These are phyloP conservation scores for Ichneumoninae sp. DNA, from an alignment of 2,888 invertebrate genomes.

Conservation along the genomic window DNA sequence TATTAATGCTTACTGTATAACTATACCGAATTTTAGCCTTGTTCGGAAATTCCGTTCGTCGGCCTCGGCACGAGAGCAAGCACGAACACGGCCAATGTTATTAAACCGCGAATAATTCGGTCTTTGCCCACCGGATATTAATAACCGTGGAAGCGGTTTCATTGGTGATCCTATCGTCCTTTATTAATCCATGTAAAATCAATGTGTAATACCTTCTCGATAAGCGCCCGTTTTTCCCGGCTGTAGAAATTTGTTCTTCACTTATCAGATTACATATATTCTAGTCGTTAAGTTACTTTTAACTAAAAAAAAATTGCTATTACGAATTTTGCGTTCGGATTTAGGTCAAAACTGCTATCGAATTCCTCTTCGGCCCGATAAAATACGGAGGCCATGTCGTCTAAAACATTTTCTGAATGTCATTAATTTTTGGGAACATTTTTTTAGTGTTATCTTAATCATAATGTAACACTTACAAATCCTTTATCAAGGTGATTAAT, in stretches of 20 bases:
- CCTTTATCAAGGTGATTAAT: no score
- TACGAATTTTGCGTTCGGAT: no score
- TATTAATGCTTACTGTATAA: not conserved
- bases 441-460: no score
- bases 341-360: no score
- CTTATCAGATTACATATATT: not conserved
- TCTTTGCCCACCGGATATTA: not conserved
- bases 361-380: no score
- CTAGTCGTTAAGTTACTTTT: not conserved
- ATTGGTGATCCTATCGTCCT: not conserved
- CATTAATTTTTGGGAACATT: no score
- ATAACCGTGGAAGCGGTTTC: not conserved
- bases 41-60: not conserved
- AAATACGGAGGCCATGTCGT: no score
- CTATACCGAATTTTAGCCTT: slow-evolving; percentile 18
- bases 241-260: not conserved
- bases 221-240: not conserved
- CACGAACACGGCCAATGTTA: not conserved
- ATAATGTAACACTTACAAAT: no score
- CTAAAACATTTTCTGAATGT: no score
- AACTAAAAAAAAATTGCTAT: no score
- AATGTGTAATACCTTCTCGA: not conserved
- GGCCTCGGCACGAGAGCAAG: not conserved
- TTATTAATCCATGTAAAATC: not conserved
- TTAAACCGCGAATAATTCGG: slow-evolving; percentile 6